A percentile compares a stretch with the other conserved stretches of the same genome.
These are phyloP conservation scores for Syngnathus acus DNA, from an alignment of 2,797 vertebrate genomes.

Conservation along the genomic window DNA sequence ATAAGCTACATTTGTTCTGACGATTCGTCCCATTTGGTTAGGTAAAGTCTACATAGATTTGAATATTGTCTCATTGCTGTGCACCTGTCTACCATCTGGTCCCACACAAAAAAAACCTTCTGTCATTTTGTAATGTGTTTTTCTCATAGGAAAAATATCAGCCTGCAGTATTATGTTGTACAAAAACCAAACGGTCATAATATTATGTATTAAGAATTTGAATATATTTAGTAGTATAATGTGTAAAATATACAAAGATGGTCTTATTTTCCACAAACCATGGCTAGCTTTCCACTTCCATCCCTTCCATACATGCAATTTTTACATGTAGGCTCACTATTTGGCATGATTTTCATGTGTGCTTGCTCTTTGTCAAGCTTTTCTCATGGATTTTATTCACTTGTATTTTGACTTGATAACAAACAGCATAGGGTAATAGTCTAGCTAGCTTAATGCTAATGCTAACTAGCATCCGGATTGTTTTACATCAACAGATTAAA, in stretches of 20 bases:
- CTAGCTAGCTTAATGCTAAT: conserved; percentile 16
- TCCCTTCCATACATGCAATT: not conserved
- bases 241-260: too few relatives aligned
- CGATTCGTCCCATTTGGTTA: conserved; percentile 5
- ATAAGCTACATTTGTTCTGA: conserved; percentile 11
- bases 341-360: not conserved
- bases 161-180: not conserved
- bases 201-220: too few relatives aligned
- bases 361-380: too few relatives aligned
- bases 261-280: too few relatives aligned
- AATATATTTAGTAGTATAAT: too few relatives aligned
- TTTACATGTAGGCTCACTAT: not conserved
- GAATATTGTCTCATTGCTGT: conserved; percentile 16
- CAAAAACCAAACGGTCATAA: too few relatives aligned
- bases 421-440: too few relatives aligned
- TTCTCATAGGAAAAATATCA: not conserved
- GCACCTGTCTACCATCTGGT: conserved; percentile 7
- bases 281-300: too few relatives aligned
- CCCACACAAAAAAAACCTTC: not conserved
- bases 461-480: too few relatives aligned
- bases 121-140: not conserved
- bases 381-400: too few relatives aligned
- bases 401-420: too few relatives aligned
- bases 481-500: too few relatives aligned
- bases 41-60: conserved; percentile 24